Base-by-base conservation (phyloP, 2,888 invertebrate genomes). In the Noctua janthina region DNA sequence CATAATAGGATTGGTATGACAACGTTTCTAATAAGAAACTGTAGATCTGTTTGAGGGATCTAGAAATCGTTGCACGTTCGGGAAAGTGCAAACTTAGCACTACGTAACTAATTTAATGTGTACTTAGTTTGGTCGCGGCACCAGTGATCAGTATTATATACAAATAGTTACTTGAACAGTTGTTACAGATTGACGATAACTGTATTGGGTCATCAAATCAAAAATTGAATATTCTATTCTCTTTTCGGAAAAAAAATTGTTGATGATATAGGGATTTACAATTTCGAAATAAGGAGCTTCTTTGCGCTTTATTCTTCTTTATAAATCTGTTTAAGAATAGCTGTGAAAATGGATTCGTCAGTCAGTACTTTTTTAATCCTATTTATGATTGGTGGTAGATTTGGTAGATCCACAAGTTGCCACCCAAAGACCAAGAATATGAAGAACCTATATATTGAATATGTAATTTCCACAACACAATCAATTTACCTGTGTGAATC, bases 401-500 rank as follows among this genome's bases (percentile, higher is more conserved):
- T 64, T 66, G 35, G n/a, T 15, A 43, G 17, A 64, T 54, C 13
- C 35, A 64, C 23, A 51, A 8, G 13, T 43, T 29, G 15, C 11
- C 10, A 62, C 17, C 43, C 29, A 54, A 64, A 15, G 17, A 46
- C 13, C 3, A 43, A 54, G 15, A 6, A 35, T 67, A 49, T 35
- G 20, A 66, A 35, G 29, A 29, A 35, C 17, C 29, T 35, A 7
- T n/a, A 35, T 66, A 20, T 66, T 35, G 10, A 20, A 66, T 66
- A 10, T 11, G 10, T 35, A n/a, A 77, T 49, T 39, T 59, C 51
- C 8, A 8, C 23, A 79, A 29, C 17, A 13, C 43, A 68, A 35
- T 62, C 43, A 70, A 72, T 74, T 87, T 92, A 97, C 98, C 98
- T 83, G 98, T 98, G 91, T 98, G 98, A 81, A 98, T 98, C 81